A percentile compares a stretch with the other conserved stretches of the same genome.
phyloP scores from a whole-genome alignment of 2,113 vertebrate genomes.

The Rallus limicola region DNA sequence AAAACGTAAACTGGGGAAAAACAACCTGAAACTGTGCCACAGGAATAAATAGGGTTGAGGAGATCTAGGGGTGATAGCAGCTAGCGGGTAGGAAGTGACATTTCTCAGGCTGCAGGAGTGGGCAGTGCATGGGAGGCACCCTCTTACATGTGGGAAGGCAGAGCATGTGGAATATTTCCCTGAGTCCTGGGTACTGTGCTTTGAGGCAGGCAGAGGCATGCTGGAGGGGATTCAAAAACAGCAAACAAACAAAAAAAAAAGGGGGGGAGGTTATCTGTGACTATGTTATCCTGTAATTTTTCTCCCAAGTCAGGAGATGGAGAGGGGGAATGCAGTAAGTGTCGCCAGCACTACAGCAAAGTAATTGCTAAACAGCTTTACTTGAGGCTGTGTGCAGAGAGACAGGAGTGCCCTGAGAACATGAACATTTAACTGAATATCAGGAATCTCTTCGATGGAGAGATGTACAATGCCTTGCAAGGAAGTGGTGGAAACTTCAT shows the following conservation, averaged over 20 bases:
- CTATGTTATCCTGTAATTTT: neutral
- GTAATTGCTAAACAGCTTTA: neutral
- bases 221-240: neutral
- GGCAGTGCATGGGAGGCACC: neutral
- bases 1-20: slow-evolving; percentile 36
- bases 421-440: slow-evolving; percentile 2
- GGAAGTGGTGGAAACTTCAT: slow-evolving; percentile 36
- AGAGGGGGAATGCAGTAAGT: neutral
- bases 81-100: slow-evolving; percentile 1
- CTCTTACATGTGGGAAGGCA: slow-evolving; percentile 28
- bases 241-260: neutral
- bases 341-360: neutral
- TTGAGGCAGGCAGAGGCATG: neutral
- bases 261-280: neutral
- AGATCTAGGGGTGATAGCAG: slow-evolving; percentile 17
- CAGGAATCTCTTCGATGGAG: neutral
- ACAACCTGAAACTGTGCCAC: slow-evolving; percentile 12
- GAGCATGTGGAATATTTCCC: neutral
- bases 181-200: neutral
- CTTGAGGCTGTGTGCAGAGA: neutral
- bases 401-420: neutral
- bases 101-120: slow-evolving; percentile 22
- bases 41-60: neutral
- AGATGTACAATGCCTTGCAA: slow-evolving; percentile 2
- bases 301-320: neutral